Evolutionary conservation across 2,113 vertebrate species (phyloP), one percentile per base, ranked within the genome.

Genomic region (Melanotaenia duboulayi): DNA sequence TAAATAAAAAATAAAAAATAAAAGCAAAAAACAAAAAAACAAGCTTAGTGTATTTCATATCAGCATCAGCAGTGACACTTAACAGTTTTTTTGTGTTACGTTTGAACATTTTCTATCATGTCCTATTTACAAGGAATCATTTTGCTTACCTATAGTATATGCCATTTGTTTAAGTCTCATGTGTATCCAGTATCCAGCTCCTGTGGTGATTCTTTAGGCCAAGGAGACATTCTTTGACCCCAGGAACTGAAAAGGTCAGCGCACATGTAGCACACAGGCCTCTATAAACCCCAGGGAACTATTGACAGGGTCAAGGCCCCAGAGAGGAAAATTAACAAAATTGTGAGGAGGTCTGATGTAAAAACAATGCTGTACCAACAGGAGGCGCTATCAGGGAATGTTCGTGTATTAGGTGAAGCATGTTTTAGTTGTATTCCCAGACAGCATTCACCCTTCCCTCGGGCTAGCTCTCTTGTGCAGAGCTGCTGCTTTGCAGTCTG

Each of bases 391-490:
- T 89, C 67, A 73, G 62, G 69, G 75, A 68, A 40, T 52, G 76
- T 71, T 80, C 44, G 10, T 11, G 40, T 90, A 76, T 71, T 75
- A 64, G 87, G 73, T 87, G 89, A 88, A 86, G 89, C 90, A 79
- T 91, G 86, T 59, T 70, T 77, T 67, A 87, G 90, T 90, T 86
- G 83, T 89, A 90, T 91, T 90, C 90, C 87, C 92, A 91, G 90
- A 90, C 75, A 90, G 64, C 79, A 20, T 11, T 61, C 58, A 80
- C 76, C 61, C 59, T 50, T 66, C 86, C 90, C 81, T 80, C 61
- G 25, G 87, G 90, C 88, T 76, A 61, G 51, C 71, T 80, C 86
- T 90, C 80, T 79, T 83, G 81, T 79, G 83, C 76, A 76, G 76
- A 81, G 82, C 90, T 92, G 82, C 86, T 90, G 90, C 90, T 87